Evolutionary conservation across 92 coral and sea anemone genomes (phyloP).

Genomic region (Galaxea fascicularis): DNA sequence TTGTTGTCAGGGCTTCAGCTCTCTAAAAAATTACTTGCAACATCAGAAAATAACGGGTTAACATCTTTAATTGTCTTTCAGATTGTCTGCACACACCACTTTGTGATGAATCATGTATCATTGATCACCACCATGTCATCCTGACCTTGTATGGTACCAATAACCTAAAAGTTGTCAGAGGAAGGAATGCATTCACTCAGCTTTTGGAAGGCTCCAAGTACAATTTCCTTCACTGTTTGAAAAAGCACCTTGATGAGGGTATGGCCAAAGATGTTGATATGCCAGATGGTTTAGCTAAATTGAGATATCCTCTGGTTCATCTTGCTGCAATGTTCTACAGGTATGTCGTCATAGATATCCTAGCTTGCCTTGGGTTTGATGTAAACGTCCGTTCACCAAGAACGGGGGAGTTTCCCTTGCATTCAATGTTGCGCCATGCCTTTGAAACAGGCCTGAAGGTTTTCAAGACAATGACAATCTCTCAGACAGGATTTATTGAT

Average conservation of each 20-base stretch:
- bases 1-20: no score
- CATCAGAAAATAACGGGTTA: no score
- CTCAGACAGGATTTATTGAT: not conserved
- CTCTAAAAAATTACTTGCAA: no score
- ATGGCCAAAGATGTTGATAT: slow-evolving; percentile 9
- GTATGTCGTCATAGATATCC: slow-evolving; percentile 8
- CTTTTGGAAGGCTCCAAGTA: not conserved
- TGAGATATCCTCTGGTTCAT: slow-evolving; percentile 27
- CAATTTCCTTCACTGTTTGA: slow-evolving; percentile 31
- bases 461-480: slow-evolving; percentile 25
- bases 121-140: slow-evolving; percentile 33
- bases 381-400: not conserved
- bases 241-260: slow-evolving; percentile 19
- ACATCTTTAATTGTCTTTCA: not conserved
- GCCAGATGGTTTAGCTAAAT: slow-evolving; percentile 8
- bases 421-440: slow-evolving; percentile 9
- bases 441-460: slow-evolving; percentile 11
- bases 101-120: slow-evolving; percentile 22
- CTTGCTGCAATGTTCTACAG: slow-evolving; percentile 31
- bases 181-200: not conserved
- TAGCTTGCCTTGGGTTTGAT: slow-evolving; percentile 27
- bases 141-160: slow-evolving; percentile 8
- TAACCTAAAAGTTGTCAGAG: not conserved
- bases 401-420: slow-evolving; percentile 36
- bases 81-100: slow-evolving; percentile 49